Evolutionary conservation across 2,797 vertebrate species (phyloP), one percentile per base, ranked within the genome.

Genomic region (Tragelaphus eurycerus): DNA sequence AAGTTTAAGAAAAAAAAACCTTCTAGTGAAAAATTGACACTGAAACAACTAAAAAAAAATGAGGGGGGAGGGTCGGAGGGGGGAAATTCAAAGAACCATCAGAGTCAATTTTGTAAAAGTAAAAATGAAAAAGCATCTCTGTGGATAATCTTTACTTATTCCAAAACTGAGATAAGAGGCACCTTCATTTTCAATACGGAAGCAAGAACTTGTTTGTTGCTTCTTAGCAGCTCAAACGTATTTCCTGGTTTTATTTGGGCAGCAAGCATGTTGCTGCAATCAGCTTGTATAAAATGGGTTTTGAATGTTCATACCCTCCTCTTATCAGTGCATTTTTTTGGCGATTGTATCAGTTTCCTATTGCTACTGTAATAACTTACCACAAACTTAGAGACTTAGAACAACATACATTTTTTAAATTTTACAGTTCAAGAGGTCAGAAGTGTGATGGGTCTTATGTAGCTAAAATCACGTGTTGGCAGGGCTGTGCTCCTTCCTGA

Each of bases 1-100:
- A 97, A 84, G 88, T 92, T 95, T 91, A 86, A 67, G 0, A 31
- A 94, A 97, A 92, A 97, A n/a, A 87, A 96, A 64, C 67, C 62
- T 94, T 78, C 43, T 85, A 97, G 67, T 54, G 8, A 92, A 83
- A 82, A 87, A 54, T 23, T 79, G 81, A 97, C 83, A 89, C 79
- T 19, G 50, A 93, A 79, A 91, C 71, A 83, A 92, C 94, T 55
- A 78, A 88, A 64, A 71, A 74, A 25, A 43, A 43, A 43, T 4
- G 43, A 1, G 8, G 67, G 67, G 2, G 17, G 29, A 55, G n/a
- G 5, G 2, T 38, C 27, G 29, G 64, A 17, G 81, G 48, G 76
- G 57, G 83, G 21, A 94, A 52, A 96, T 96, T 96, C 93, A 89
- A 97, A 91, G 79, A 97, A 83, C 31, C 43, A 84, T 43, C 87